Evolutionary conservation across 2,113 vertebrate species (phyloP), one percentile per base, ranked within the genome.

Genomic region (Excalfactoria chinensis): DNA sequence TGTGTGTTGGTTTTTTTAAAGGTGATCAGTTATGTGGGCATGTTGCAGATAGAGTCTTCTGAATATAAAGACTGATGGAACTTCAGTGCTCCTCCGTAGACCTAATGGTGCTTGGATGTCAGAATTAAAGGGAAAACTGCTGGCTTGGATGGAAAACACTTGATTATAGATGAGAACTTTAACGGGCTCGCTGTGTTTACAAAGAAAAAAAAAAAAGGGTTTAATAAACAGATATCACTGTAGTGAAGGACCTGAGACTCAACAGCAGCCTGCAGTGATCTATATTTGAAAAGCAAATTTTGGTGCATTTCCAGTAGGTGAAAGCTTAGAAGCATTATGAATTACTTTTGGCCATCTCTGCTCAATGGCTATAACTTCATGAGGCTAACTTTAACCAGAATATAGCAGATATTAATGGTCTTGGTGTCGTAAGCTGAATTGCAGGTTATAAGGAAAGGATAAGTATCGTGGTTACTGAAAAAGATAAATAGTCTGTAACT

Each of bases 381-480:
- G 58, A 75, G 85, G 66, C 75, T 76, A 22, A 58, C 41, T 40
- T 74, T 64, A 67, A 37, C 75, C n/a, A 28, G 55, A 40, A 7
- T n/a, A 19, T 74, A 75, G 35, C 59, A 91, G 23, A 22, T 90
- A 56, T 92, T 51, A 70, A 44, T 92, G 83, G 66, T 77, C 67
- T 83, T 72, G 55, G 32, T 79, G 85, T 90, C 66, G 40, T 7
- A 30, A 32, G 48, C 56, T 1, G 2, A 68, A 34, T 91, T 82
- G 88, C n/a, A 62, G 75, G 66, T 68, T 70, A 21, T 66, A 34
- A 83, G 69, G 73, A n/a, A 91, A 26, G 63, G 41, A n/a, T 23
- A 60, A 60, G 12, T 78, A 43, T 63, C 55, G 59, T 76, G 90
- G 73, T 71, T 69, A 73, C 25, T 84, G 93, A 88, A 93, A 95